These are phyloP conservation scores for Nixonia krombeini DNA, from an alignment of 1,140 invertebrate genomes.

Conservation along the genomic window DNA sequence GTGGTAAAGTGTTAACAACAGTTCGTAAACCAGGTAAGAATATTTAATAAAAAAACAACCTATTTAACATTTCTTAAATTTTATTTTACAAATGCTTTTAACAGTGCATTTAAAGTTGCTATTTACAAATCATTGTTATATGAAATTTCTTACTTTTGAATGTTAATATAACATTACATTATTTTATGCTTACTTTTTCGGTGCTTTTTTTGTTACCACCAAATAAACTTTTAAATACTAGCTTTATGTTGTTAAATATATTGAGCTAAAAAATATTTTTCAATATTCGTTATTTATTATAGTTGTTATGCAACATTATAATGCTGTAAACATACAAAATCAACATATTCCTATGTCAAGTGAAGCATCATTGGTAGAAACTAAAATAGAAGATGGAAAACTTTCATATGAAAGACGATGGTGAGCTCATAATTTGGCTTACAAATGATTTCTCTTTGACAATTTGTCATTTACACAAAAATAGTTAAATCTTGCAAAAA, in stretches of 20 bases:
- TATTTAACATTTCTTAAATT: not conserved
- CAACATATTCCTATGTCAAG: constrained; percentile 58
- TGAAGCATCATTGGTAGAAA: constrained; percentile 77
- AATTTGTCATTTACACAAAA: too few relatives aligned
- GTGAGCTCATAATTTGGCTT: constrained; percentile 68
- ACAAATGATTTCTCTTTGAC: not conserved
- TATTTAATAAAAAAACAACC: constrained; percentile 1
- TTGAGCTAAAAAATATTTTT: constrained; percentile 7
- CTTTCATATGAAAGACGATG: constrained; percentile 93
- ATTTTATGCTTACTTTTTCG: too few relatives aligned
- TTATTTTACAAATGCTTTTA: not conserved
- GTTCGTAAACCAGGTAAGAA: constrained; percentile 71
- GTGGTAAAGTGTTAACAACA: constrained; percentile 74
- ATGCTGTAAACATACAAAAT: constrained; percentile 63
- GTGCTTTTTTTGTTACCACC: too few relatives aligned
- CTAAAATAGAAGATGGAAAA: constrained; percentile 94
- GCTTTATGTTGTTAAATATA: not conserved
- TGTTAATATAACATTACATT: too few relatives aligned
- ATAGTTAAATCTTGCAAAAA: too few relatives aligned
- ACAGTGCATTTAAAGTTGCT: too few relatives aligned
- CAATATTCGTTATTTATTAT: constrained; percentile 14
- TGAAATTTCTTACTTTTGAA: too few relatives aligned
- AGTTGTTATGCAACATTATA: constrained; percentile 70
- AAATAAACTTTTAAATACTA: not conserved
- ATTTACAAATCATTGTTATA: not conserved